phyloP scores from a whole-genome alignment of 1,140 invertebrate genomes.

The Papilio helenus region DNA sequence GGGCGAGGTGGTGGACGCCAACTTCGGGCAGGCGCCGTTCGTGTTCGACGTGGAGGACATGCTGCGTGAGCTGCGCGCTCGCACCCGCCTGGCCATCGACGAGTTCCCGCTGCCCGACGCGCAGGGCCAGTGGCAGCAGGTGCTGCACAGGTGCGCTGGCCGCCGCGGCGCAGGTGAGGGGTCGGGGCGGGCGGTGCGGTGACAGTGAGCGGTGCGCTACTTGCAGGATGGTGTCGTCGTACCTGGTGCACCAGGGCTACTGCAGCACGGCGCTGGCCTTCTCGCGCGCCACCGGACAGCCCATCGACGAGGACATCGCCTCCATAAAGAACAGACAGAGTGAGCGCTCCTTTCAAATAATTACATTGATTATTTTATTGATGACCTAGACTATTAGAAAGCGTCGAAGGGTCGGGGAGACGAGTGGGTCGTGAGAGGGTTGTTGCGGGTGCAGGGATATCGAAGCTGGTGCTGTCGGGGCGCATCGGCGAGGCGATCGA shows the following conservation, averaged over 20 bases:
- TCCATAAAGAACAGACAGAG: slow-evolving; percentile 99
- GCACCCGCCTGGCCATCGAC: slow-evolving; percentile 92
- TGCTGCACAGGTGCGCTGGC: slow-evolving; percentile 90
- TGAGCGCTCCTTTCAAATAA: slow-evolving; percentile 78
- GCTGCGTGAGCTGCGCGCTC: slow-evolving; percentile 94
- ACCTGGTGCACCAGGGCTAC: slow-evolving; percentile 98
- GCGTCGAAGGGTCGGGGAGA: not conserved
- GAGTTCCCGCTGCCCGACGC: slow-evolving; percentile 93
- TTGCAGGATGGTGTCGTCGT: slow-evolving; percentile 96
- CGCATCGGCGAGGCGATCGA: slow-evolving; percentile 98
- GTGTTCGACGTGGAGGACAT: slow-evolving; percentile 99
- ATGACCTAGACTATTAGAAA: not conserved
- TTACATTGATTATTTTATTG: no score
- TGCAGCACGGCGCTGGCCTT: slow-evolving; percentile 98
- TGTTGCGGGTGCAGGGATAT: slow-evolving; percentile 89
- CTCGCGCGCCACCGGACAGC: slow-evolving; percentile 94
- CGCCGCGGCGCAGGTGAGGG: not conserved
- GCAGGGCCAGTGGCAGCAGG: slow-evolving; percentile 95
- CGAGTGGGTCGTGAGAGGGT: not conserved
- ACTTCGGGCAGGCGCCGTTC: slow-evolving; percentile 99
- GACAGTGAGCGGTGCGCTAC: not conserved
- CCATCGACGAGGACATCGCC: slow-evolving; percentile 95
- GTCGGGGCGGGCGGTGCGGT: not conserved
- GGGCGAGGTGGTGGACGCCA: slow-evolving; percentile 98
- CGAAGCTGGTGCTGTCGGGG: slow-evolving; percentile 95